Evolutionary conservation across 2,888 invertebrate genomes (phyloP).

Genomic region (Athalia circularis): DNA sequence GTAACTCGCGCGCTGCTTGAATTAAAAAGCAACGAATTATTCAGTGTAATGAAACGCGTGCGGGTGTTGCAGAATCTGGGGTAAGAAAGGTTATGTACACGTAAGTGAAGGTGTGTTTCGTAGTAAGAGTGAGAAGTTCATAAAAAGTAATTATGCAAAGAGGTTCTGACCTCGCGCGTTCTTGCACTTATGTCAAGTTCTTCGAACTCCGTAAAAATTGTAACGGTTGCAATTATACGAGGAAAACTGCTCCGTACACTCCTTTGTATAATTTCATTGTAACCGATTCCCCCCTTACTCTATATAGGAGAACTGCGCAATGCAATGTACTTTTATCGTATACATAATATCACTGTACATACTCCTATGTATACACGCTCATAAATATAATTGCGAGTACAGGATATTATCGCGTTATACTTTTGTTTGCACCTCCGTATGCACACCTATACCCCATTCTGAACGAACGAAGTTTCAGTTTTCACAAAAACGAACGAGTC

Average conservation of each 20-base stretch:
- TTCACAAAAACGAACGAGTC: not conserved
- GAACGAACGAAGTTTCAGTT: not conserved
- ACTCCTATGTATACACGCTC: not conserved
- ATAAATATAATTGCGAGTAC: slow-evolving; percentile 8
- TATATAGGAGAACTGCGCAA: not conserved
- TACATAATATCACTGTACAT: no score
- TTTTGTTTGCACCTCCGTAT: slow-evolving; percentile 8
- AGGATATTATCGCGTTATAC: slow-evolving; percentile 3
- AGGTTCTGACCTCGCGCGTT: slow-evolving; percentile 35
- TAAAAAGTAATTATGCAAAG: slow-evolving; percentile 36
- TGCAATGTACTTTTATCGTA: not conserved
- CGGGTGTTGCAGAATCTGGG: not conserved
- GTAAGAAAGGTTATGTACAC: not conserved
- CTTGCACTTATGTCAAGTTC: slow-evolving; percentile 1
- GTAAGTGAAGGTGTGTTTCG: not conserved
- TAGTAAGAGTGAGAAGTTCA: slow-evolving; percentile 27
- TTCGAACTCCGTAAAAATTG: slow-evolving; percentile 18
- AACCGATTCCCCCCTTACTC: not conserved
- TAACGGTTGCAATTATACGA: slow-evolving; percentile 31
- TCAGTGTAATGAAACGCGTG: not conserved
- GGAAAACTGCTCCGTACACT: not conserved
- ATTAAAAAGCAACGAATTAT: not conserved
- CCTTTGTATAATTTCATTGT: slow-evolving; percentile 28
- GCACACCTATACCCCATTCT: not conserved
- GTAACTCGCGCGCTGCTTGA: not conserved